Conservation (phyloP, 2,797 vertebrate genomes). For the Poeciliopsis infans region DNA sequence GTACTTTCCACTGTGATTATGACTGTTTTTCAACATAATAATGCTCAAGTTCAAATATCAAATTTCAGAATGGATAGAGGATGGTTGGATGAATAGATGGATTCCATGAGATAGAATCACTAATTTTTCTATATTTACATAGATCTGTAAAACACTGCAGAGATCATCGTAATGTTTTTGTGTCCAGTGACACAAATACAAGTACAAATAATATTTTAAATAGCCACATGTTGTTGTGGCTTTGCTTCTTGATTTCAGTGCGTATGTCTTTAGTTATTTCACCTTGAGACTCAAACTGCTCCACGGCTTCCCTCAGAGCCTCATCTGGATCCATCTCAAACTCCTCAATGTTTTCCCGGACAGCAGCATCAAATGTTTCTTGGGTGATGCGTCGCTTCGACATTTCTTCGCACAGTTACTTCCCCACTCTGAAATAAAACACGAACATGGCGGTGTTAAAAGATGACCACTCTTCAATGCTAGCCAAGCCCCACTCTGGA, state of each 20-base stretch:
- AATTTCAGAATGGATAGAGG: background rate
- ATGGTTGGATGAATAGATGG: background rate
- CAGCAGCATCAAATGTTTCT: constrained; percentile 92
- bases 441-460: background rate
- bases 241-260: background rate
- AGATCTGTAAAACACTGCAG: background rate
- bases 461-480: background rate
- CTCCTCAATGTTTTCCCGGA: constrained; percentile 91
- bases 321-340: constrained; percentile 91
- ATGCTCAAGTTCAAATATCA: background rate
- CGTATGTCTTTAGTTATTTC: constrained; percentile 16
- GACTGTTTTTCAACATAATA: background rate
- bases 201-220: background rate
- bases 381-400: constrained; percentile 88
- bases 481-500: background rate
- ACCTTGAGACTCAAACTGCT: constrained; percentile 97
- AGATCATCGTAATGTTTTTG: background rate
- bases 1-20: background rate
- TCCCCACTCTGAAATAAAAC: constrained; percentile 7
- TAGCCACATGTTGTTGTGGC: background rate
- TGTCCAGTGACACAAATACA: background rate
- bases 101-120: background rate
- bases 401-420: constrained; percentile 73
- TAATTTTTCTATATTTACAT: background rate
- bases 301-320: constrained; percentile 88